Evolutionary conservation across 2,888 invertebrate species (phyloP).

Genomic region (Melieria picta): DNA sequence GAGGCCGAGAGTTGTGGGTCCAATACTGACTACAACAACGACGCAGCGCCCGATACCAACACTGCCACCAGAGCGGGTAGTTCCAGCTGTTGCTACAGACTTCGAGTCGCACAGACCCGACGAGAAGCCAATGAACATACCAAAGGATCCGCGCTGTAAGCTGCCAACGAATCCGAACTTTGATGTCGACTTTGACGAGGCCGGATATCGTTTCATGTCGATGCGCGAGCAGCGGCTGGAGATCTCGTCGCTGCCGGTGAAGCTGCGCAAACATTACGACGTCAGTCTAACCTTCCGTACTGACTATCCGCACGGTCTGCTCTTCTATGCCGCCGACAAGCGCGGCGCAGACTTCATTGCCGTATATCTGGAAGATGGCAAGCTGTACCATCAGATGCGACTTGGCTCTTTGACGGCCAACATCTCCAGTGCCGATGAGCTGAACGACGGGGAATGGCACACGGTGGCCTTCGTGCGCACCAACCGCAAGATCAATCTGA

Average conservation of each 20-base stretch:
- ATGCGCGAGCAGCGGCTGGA: slow-evolving; percentile 77
- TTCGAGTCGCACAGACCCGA: slow-evolving; percentile 43
- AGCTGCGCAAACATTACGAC: slow-evolving; percentile 74
- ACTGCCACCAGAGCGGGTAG: slow-evolving; percentile 29
- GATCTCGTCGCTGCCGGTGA: slow-evolving; percentile 72
- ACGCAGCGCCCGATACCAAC: slow-evolving; percentile 30
- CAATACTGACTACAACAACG: slow-evolving; percentile 10
- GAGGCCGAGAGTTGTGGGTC: slow-evolving; percentile 38
- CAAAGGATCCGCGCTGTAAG: slow-evolving; percentile 61
- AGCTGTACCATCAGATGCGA: slow-evolving; percentile 74
- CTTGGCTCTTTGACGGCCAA: slow-evolving; percentile 72
- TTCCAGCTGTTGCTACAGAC: slow-evolving; percentile 48
- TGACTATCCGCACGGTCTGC: slow-evolving; percentile 77
- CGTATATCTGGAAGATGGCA: slow-evolving; percentile 78
- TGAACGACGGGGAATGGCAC: slow-evolving; percentile 86
- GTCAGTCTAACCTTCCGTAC: slow-evolving; percentile 82
- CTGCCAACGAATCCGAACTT: slow-evolving; percentile 61
- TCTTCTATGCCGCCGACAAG: slow-evolving; percentile 81
- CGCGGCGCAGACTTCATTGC: slow-evolving; percentile 77
- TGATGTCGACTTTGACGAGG: slow-evolving; percentile 59
- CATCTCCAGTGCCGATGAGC: slow-evolving; percentile 70
- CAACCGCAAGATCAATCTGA: slow-evolving; percentile 70
- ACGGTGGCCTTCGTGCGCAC: slow-evolving; percentile 75
- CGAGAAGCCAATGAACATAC: slow-evolving; percentile 41
- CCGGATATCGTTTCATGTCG: slow-evolving; percentile 62